Evolutionary conservation across 2,113 vertebrate genomes (phyloP), one percentile per base, ranked within the genome.

Genomic region (Petroica traversi): DNA sequence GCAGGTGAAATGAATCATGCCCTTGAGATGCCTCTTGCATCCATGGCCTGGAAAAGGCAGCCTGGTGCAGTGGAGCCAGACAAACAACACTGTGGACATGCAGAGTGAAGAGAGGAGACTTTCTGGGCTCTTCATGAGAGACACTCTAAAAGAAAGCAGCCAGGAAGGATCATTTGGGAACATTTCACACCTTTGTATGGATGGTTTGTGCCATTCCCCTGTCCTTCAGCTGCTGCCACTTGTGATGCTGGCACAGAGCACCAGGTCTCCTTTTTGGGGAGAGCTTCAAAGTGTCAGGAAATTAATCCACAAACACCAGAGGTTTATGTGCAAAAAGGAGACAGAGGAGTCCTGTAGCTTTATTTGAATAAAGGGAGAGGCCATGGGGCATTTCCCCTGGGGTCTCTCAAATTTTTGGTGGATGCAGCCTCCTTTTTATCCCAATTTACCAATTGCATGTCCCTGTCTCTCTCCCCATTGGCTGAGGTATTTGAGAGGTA

Each of bases 1-100:
- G 49, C n/a, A 48, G 61, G 52, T 43, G 52, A 74, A 67, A 89
- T 93, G 87, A 74, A 93, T 94, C 64, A 52, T 25, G 66, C 40
- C 84, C 48, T 87, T 81, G 87, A 81, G 62, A 25, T 36, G 7
- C 43, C 80, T 71, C 34, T 6, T 43, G 29, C 1, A 6, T 59
- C 68, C 48, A 5, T 4, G 61, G 77, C 11, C 81, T 91, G 77
- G 64, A 72, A 94, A 83, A 91, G 62, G 48, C 92, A 92, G 81
- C n/a, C 63, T 43, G 9, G 24, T 31, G 80, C 3, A 1, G 17
- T 14, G 68, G 23, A 78, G 52, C 52, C 89, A 68, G 72, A 36
- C 49, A 88, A 72, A 72, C 40, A 66, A 26, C 38, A 12, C 62
- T 36, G 3, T 6, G 64, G 29, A 38, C 18, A 43, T 31, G 20